Evolutionary conservation across 2,888 invertebrate species (phyloP).

Genomic region (Nephrotoma flavescens): DNA sequence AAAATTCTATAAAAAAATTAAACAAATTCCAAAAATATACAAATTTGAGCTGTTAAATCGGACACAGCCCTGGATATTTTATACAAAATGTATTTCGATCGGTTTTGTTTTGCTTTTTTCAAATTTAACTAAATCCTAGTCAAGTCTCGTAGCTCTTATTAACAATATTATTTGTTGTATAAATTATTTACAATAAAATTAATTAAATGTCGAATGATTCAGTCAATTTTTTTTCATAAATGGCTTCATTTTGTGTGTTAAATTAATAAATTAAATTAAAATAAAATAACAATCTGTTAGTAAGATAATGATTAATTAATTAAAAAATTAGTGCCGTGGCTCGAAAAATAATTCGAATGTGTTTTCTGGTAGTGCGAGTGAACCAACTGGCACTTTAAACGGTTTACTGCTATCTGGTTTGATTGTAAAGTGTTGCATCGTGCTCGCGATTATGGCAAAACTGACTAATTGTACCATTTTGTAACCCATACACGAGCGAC

Average conservation of each 20-base stretch:
- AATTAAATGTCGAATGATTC: not conserved
- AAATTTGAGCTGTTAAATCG: not conserved
- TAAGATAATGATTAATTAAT: not conserved
- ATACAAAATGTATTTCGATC: not conserved
- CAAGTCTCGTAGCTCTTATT: not conserved
- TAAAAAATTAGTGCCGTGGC: not conserved
- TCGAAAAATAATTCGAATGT: conserved; percentile 36
- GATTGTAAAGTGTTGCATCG: conserved; percentile 40
- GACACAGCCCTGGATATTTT: not conserved
- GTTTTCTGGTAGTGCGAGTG: conserved; percentile 36
- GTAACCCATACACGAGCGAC: conserved; percentile 52
- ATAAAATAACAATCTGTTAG: not conserved
- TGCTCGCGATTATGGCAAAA: conserved; percentile 37
- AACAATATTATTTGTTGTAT: not conserved
- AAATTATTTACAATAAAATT: not conserved
- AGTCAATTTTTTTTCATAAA: not conserved
- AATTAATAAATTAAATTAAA: not conserved
- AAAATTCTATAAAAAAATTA: not conserved
- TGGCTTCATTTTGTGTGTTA: not conserved
- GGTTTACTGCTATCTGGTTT: conserved; percentile 30
- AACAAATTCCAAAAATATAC: not conserved
- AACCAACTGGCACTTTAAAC: conserved; percentile 40
- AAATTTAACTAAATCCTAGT: not conserved
- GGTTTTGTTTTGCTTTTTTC: not conserved
- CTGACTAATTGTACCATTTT: conserved; percentile 46